Conservation (phyloP, 64 coral and sea anemone genomes). For the Stylophora pistillata region DNA sequence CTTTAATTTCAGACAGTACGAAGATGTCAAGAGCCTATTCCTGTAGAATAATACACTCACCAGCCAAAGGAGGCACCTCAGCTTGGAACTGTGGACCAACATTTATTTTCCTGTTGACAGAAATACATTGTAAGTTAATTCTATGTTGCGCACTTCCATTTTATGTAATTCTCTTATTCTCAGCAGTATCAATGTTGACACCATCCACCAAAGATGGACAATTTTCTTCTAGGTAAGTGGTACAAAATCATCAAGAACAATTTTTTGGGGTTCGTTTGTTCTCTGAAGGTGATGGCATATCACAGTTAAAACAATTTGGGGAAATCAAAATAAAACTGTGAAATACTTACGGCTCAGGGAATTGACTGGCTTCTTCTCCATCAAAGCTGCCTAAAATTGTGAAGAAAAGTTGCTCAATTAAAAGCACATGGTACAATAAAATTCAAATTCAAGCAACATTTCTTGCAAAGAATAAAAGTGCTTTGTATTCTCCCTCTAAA, state of each 20-base stretch:
- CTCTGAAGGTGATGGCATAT: too few species aligned
- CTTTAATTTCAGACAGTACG: neutral
- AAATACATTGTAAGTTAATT: neutral
- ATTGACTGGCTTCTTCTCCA: conserved; percentile 65
- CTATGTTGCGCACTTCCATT: neutral
- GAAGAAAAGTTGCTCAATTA: neutral
- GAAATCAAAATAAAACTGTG: neutral
- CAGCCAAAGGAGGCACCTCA: conserved; percentile 72
- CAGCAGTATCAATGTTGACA: too few species aligned
- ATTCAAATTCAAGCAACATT: too few species aligned
- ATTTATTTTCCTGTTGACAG: conserved; percentile 90
- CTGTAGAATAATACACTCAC: conserved; percentile 36
- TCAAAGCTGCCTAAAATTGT: conserved; percentile 73
- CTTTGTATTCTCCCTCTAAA: too few species aligned
- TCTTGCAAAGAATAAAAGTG: too few species aligned
- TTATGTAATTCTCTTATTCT: too few species aligned
- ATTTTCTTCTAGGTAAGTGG: too few species aligned
- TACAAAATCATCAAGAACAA: too few species aligned
- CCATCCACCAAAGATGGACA: too few species aligned
- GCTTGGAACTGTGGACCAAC: conserved; percentile 88
- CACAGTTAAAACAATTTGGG: too few species aligned
- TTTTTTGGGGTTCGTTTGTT: too few species aligned
- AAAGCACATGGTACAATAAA: too few species aligned
- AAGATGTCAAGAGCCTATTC: neutral
- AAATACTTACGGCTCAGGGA: conserved; percentile 97